Conservation (phyloP, 2,113 vertebrate species). For the Protomyctophum bolini region DNA sequence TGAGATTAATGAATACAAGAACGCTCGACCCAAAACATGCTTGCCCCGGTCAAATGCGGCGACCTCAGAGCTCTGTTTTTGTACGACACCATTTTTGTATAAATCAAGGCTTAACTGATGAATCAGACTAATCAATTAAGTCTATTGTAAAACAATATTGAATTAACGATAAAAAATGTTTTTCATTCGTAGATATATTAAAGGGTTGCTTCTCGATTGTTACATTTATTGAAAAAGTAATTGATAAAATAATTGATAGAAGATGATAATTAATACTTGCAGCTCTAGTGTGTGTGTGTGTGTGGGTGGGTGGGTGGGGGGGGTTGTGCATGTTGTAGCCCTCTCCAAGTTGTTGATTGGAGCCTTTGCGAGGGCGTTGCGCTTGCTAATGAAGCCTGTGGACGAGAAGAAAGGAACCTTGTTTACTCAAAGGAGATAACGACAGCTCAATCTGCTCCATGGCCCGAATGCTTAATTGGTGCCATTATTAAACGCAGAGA, state of each 20-base stretch:
- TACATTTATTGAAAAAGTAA: no score
- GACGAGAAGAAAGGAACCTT: constrained; percentile 67
- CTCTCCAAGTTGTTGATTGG: constrained; percentile 45
- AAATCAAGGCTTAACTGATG: background rate
- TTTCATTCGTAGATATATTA: no score
- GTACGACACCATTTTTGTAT: no score
- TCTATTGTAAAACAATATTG: background rate
- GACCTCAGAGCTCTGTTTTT: no score
- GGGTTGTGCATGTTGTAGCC: constrained; percentile 20
- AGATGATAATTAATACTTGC: background rate
- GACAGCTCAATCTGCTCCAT: constrained; percentile 70
- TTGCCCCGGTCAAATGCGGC: no score
- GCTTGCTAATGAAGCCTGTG: constrained; percentile 73
- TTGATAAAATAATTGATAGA: no score
- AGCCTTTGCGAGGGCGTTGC: constrained; percentile 48
- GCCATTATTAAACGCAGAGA: constrained; percentile 67
- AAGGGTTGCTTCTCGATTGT: no score
- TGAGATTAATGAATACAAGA: no score
- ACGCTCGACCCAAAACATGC: no score
- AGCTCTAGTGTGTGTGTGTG: background rate
- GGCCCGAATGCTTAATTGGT: constrained; percentile 74
- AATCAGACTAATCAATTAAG: no score
- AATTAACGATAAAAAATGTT: constrained; percentile 14
- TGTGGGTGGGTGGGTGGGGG: background rate
- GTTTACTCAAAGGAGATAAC: constrained; percentile 76